phyloP scores from a whole-genome alignment of 1,140 invertebrate genomes.

The Drosophila miranda region DNA sequence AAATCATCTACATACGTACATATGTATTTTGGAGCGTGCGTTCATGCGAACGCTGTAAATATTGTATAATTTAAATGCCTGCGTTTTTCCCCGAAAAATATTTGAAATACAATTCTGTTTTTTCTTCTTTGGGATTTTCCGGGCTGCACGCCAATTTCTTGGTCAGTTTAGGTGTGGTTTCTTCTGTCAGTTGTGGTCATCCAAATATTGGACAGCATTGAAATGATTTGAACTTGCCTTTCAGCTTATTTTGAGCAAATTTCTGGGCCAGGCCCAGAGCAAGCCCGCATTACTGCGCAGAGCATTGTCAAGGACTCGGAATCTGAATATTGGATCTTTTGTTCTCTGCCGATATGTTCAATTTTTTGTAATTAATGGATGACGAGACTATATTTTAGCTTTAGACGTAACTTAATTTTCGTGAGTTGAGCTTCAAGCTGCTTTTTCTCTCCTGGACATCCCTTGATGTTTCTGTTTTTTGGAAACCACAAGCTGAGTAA shows the following conservation, averaged over 20 bases:
- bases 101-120: conserved; percentile 44
- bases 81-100: conserved; percentile 13
- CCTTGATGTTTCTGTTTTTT: too few species aligned
- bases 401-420: too few species aligned
- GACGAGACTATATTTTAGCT: conserved; percentile 14
- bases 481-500: not conserved
- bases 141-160: conserved; percentile 30
- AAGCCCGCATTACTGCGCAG: too few species aligned
- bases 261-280: conserved; percentile 26
- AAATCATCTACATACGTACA: not conserved
- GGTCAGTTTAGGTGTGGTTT: conserved; percentile 5
- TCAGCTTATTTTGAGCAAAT: conserved; percentile 38
- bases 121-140: conserved; percentile 5
- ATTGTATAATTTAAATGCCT: too few species aligned
- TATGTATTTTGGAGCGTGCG: conserved; percentile 50
- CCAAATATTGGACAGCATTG: conserved; percentile 55
- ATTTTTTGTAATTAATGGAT: conserved; percentile 41
- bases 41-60: conserved; percentile 1
- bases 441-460: too few species aligned
- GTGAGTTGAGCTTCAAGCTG: too few species aligned
- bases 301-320: too few species aligned
- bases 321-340: too few species aligned
- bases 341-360: too few species aligned
- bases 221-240: conserved; percentile 52
- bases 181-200: conserved; percentile 29